A percentile compares a stretch with the other conserved stretches of the same genome.
Conservation (phyloP, 2,797 vertebrate species). For the Orestias chungarensis region DNA sequence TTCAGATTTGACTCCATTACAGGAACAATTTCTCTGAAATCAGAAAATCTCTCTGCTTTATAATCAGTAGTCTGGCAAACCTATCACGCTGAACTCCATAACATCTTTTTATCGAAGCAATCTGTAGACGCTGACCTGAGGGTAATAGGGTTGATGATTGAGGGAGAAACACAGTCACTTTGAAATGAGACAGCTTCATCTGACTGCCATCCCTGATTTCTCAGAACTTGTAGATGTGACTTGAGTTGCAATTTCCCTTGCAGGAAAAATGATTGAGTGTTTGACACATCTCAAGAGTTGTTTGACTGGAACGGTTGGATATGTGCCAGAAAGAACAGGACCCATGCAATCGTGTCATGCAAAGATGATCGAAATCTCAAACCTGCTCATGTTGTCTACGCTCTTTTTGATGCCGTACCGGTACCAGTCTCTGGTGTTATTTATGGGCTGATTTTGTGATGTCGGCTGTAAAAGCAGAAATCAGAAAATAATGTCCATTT, state of each 20-base stretch:
- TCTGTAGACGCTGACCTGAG: neutral
- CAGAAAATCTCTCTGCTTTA: neutral
- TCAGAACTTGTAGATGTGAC: conserved; percentile 54
- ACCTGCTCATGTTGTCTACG: neutral
- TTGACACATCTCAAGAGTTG: conserved; percentile 4
- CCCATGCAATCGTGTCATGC: conserved; percentile 3
- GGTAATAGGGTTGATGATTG: conserved; percentile 20
- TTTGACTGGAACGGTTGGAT: neutral
- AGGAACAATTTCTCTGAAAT: neutral
- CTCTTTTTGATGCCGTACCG: conserved; percentile 7
- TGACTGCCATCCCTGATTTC: conserved; percentile 26
- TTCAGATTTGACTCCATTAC: neutral
- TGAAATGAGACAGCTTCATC: conserved; percentile 28
- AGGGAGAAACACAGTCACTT: conserved; percentile 31
- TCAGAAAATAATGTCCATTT: conserved; percentile 18
- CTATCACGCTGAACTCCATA: conserved; percentile 2
- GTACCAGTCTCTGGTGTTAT: neutral
- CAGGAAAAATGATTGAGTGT: conserved; percentile 5
- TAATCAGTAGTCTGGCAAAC: conserved; percentile 7
- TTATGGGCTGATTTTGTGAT: conserved; percentile 3
- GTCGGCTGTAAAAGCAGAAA: conserved; percentile 12
- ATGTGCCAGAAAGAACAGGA: conserved; percentile 1
- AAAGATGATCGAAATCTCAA: neutral
- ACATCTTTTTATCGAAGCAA: neutral
- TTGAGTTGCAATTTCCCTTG: conserved; percentile 28